Percentiles rank a stretch among this genome's conserved stretches.
Conservation (phyloP, 2,888 invertebrate species). For the Meiosimyza decipiens region DNA sequence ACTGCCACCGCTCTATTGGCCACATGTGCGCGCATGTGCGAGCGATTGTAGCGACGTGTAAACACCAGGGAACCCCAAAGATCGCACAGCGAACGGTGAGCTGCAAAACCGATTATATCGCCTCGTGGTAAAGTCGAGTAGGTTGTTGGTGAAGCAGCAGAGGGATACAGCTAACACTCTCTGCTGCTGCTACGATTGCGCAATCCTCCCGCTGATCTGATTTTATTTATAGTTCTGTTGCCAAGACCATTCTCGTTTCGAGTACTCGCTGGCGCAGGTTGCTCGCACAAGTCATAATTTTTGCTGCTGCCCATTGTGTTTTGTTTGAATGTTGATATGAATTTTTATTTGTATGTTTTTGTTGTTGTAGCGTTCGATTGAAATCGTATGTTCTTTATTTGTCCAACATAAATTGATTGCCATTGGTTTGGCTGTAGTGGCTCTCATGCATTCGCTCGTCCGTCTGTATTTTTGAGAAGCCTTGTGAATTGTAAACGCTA, state of each 20-base stretch:
- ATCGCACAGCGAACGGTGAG: background rate
- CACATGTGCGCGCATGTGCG: background rate
- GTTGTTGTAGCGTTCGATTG: constrained; percentile 28
- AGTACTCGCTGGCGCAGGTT: too few species aligned
- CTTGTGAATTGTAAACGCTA: constrained; percentile 31
- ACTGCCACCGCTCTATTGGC: background rate
- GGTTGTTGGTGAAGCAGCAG: constrained; percentile 25
- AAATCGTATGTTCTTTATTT: constrained; percentile 43
- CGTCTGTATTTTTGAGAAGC: background rate
- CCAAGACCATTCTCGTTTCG: background rate
- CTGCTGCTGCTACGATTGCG: constrained; percentile 55
- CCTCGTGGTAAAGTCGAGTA: constrained; percentile 28
- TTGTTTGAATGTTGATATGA: constrained; percentile 24
- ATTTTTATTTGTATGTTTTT: constrained; percentile 3
- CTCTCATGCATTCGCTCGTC: too few species aligned
- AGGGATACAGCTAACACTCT: constrained; percentile 18
- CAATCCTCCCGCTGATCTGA: constrained; percentile 63
- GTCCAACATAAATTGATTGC: constrained; percentile 47
- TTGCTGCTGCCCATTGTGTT: constrained; percentile 30
- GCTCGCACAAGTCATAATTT: constrained; percentile 36
- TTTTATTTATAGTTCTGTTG: constrained; percentile 56
- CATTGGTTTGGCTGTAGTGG: constrained; percentile 13
- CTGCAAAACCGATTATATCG: constrained; percentile 28
- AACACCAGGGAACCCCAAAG: constrained; percentile 27
- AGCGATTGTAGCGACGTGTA: constrained; percentile 1